These are phyloP conservation scores for Arctia plantaginis DNA, from an alignment of 2,888 invertebrate species.

Conservation along the genomic window DNA sequence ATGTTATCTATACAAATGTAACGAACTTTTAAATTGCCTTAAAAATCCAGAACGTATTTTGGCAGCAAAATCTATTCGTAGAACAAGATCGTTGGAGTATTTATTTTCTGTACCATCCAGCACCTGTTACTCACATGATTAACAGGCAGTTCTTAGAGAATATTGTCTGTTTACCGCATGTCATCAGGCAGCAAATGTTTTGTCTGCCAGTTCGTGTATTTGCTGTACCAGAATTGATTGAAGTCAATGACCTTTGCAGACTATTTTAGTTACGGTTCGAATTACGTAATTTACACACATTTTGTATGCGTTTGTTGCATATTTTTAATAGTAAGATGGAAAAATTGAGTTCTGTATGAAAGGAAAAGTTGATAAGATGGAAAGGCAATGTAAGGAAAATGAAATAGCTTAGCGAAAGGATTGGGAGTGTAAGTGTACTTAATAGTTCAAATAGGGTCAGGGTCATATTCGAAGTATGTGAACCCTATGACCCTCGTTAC, in stretches of 20 bases:
- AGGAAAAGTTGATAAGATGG: too few species aligned
- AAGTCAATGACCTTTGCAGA: conserved; percentile 44
- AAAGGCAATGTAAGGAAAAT: too few species aligned
- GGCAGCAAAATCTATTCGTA: conserved; percentile 25
- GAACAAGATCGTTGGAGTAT: conserved; percentile 35
- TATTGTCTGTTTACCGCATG: conserved; percentile 50
- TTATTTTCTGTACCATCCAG: conserved; percentile 41
- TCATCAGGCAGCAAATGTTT: conserved; percentile 53
- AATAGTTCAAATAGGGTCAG: too few species aligned
- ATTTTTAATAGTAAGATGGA: not conserved
- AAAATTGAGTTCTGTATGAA: too few species aligned
- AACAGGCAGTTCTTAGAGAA: conserved; percentile 41
- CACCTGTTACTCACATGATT: conserved; percentile 52
- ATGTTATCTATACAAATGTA: not conserved
- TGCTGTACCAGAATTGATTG: conserved; percentile 46
- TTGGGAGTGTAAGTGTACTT: too few species aligned
- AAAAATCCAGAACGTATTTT: conserved; percentile 27
- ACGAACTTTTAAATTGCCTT: conserved; percentile 6
- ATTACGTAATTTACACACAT: conserved; percentile 44
- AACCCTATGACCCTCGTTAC: too few species aligned
- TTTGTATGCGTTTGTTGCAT: conserved; percentile 2
- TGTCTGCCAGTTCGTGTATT: conserved; percentile 47
- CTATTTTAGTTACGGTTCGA: conserved; percentile 39
- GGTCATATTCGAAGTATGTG: too few species aligned
- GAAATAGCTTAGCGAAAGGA: too few species aligned